Percentiles rank a stretch among this genome's conserved stretches.
These are phyloP conservation scores for Drosophila paucipuncta DNA, from an alignment of 2,888 invertebrate genomes.

Conservation along the genomic window DNA sequence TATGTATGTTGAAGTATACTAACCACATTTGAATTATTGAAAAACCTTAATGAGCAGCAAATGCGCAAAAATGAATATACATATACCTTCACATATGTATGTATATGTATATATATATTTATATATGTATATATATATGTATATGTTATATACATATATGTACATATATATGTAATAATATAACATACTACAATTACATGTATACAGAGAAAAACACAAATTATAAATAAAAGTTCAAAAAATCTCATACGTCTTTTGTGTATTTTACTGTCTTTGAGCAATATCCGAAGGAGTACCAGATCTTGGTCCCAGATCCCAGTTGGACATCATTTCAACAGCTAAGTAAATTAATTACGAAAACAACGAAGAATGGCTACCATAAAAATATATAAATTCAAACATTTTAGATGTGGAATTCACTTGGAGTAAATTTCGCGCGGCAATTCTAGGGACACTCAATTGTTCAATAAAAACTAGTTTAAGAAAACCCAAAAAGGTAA, in stretches of 20 bases:
- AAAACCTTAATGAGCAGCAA: conserved; percentile 29
- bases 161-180: conserved; percentile 37
- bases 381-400: background rate
- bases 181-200: conserved; percentile 70
- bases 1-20: conserved; percentile 59
- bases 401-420: background rate
- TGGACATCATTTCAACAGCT: background rate
- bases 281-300: background rate
- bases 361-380: background rate
- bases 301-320: background rate
- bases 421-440: background rate
- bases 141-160: conserved; percentile 42
- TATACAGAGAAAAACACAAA: conserved; percentile 71
- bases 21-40: conserved; percentile 52
- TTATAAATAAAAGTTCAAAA: conserved; percentile 74
- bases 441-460: background rate
- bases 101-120: conserved; percentile 24
- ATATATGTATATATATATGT: conserved; percentile 31
- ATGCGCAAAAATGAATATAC: conserved; percentile 53
- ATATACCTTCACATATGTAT: conserved; percentile 44
- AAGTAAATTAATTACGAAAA: background rate
- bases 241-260: conserved; percentile 28
- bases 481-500: background rate
- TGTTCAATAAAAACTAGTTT: background rate
- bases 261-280: conserved; percentile 4